Conservation (phyloP, 2,888 invertebrate species). For the Agapostemon virescens region DNA sequence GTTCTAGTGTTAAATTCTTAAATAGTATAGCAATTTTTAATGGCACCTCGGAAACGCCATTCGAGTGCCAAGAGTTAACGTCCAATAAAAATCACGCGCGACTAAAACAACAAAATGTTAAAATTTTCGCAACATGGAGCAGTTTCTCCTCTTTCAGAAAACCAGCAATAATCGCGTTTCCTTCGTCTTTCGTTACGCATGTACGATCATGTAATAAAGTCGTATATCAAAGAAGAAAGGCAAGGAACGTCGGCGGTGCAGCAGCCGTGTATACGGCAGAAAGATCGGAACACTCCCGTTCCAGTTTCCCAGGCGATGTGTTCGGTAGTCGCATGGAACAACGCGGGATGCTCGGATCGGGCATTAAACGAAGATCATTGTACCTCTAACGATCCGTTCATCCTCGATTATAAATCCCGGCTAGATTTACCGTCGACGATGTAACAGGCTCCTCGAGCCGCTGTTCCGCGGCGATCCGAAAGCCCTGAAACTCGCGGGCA, state of each 20-base stretch:
- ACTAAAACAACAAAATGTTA: neutral
- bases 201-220: neutral
- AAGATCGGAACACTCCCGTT: neutral
- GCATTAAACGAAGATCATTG: constrained; percentile 47
- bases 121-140: neutral
- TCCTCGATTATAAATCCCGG: constrained; percentile 48
- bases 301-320: neutral
- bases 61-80: no score
- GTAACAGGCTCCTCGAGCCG: constrained; percentile 35
- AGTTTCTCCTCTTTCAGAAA: neutral
- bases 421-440: constrained; percentile 48
- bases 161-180: neutral
- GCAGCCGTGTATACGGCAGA: neutral
- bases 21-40: no score
- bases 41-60: no score
- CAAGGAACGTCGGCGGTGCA: neutral
- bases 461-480: constrained; percentile 29
- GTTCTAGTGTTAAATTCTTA: no score
- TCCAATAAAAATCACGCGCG: no score
- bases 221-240: neutral
- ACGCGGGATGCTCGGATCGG: neutral
- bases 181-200: neutral
- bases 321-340: constrained; percentile 1
- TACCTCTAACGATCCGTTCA: constrained; percentile 53
- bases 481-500: constrained; percentile 22